Base-by-base conservation (phyloP, 2,888 invertebrate species). In the Chrysomela aeneicollis region DNA sequence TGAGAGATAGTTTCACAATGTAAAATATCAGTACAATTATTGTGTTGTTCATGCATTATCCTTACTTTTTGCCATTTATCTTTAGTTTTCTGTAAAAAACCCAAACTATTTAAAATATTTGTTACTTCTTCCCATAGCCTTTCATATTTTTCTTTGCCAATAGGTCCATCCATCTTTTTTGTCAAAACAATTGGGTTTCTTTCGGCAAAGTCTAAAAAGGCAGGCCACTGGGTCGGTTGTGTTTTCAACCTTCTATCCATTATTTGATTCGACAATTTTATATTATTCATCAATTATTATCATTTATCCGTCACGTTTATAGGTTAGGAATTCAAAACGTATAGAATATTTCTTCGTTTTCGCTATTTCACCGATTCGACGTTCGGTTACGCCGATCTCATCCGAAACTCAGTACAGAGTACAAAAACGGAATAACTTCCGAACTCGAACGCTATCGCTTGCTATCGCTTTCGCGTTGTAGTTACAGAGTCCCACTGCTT, bases 401-500 rank as follows among this genome's bases (percentile, higher is more conserved):
- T 10, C 50, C 50, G 50, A 50, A 50, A 19, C 3, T 1, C 22
- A 21, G 21, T 50, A 50, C 50, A 21, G 50, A 50, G 50, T 50
- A 50, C 50, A 3, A 21, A 50, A 50, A 12, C 19, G 4, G 22
- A 12, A 17, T n/a, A 21, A 17, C 50, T 19, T 8, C 21, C 50
- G 50, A 50, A 12, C 12, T 19, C 50, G 50, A 18, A 49, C 17
- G 50, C 18, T 9, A 9, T 19, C 50, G 50, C 50, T 15, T 49
- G 49, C 18, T 49, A 15, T 21, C 12, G 50, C 50, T 50, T 50
- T 21, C 22, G 50, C 50, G 18, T 50, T 21, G 50, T n/a, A 50
- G 50, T 50, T 50, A 50, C 50, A 50, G 50, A 50, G 50, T 50
- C 19, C 50, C 50, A 50, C 50, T 50, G 50, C 50, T n/a, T n/a